Conservation (phyloP, 1,140 invertebrate genomes). For the Ericerus pela region DNA sequence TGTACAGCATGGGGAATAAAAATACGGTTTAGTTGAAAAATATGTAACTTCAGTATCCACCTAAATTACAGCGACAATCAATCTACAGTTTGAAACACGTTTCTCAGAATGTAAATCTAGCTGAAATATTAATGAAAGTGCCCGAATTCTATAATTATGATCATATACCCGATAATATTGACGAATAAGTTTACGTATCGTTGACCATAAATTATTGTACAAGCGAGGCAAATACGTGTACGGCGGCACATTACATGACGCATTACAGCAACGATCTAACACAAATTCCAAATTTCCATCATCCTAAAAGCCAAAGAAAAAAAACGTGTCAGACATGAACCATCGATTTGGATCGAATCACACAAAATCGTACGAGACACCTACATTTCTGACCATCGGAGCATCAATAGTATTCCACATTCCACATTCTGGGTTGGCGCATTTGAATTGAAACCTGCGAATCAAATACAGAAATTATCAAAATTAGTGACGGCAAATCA, state of each 20-base stretch:
- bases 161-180: slow-evolving; percentile 47
- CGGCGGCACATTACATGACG: slow-evolving; percentile 43
- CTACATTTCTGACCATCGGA: neutral
- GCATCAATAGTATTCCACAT: neutral
- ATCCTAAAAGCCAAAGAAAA: slow-evolving; percentile 16
- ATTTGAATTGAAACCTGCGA: slow-evolving; percentile 3
- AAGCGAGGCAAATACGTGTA: slow-evolving; percentile 47
- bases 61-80: too few relatives aligned
- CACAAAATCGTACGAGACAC: neutral
- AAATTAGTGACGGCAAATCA: too few relatives aligned
- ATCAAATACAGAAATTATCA: neutral
- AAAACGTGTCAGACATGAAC: neutral
- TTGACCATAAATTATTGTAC: slow-evolving; percentile 51
- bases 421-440: slow-evolving; percentile 1
- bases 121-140: too few relatives aligned
- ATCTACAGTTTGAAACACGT: too few relatives aligned
- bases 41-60: too few relatives aligned
- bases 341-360: neutral
- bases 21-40: too few relatives aligned
- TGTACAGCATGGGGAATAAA: too few relatives aligned
- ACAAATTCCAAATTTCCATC: slow-evolving; percentile 27
- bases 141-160: too few relatives aligned
- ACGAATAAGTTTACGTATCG: slow-evolving; percentile 46
- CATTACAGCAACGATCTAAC: slow-evolving; percentile 49
- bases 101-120: too few relatives aligned